Percentiles rank a stretch among this genome's conserved stretches.
phyloP scores from a whole-genome alignment of 2,797 vertebrate genomes.

The Helarctos malayanus region DNA sequence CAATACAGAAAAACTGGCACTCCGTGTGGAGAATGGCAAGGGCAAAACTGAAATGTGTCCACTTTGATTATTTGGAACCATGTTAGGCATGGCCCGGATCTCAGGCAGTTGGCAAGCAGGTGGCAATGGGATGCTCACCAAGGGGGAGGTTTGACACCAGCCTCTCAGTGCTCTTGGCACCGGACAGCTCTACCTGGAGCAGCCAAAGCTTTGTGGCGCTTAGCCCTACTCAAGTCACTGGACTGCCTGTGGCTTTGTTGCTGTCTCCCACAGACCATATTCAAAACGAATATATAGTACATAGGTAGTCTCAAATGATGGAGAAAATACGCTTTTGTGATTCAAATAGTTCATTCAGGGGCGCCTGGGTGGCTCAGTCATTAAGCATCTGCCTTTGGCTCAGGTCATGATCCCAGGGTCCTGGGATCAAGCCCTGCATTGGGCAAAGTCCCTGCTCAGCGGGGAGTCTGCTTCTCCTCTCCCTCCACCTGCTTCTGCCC shows the following conservation, averaged over 20 bases:
- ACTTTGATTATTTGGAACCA: not conserved
- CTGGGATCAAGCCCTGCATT: not conserved
- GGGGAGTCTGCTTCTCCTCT: not conserved
- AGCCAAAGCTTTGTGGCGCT: not conserved
- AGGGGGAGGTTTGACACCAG: not conserved
- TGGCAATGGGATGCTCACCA: not conserved
- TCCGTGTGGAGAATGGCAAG: not conserved
- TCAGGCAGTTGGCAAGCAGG: not conserved
- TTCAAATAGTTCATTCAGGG: not conserved
- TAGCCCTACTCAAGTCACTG: not conserved
- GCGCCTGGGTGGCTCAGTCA: not conserved
- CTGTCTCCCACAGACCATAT: not conserved
- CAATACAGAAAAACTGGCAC: not conserved
- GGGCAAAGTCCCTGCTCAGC: not conserved
- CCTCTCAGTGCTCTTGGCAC: not conserved
- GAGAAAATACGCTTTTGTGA: not conserved
- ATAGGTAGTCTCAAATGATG: not conserved
- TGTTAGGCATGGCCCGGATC: rapidly evolving
- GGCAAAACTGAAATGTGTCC: not conserved
- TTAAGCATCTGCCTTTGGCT: not conserved
- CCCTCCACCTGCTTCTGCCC: not conserved
- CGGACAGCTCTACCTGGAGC: not conserved
- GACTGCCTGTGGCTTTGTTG: too few relatives aligned
- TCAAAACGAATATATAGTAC: not conserved
- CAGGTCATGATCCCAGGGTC: not conserved